Evolutionary conservation across 2,113 vertebrate genomes (phyloP).

Genomic region (Podocnemis expansa): DNA sequence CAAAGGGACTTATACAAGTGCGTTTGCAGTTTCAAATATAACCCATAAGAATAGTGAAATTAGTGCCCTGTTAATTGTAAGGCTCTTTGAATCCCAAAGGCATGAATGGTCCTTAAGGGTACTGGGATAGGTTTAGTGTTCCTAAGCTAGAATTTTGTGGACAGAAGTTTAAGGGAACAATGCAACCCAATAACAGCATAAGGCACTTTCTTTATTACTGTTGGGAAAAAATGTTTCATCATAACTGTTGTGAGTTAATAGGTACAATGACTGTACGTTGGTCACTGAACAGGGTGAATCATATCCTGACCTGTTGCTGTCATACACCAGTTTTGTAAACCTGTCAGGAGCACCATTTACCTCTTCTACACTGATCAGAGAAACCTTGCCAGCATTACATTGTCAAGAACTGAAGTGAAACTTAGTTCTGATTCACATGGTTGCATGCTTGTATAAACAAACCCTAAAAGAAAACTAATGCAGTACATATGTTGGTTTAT

Average conservation of each 20-base stretch:
- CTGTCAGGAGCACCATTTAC: background rate
- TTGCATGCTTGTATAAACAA: background rate
- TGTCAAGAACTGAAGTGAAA: background rate
- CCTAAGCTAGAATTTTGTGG: fast-evolving
- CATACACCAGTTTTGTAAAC: background rate
- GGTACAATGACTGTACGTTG: background rate
- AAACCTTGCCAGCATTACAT: background rate
- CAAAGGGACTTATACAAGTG: background rate
- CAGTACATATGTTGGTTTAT: background rate
- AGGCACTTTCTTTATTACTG: background rate
- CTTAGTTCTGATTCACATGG: background rate
- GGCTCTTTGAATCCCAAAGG: background rate
- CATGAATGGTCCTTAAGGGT: background rate
- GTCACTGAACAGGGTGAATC: background rate
- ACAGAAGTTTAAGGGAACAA: background rate
- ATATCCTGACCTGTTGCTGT: background rate
- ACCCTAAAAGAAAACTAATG: background rate
- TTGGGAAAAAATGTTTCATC: background rate
- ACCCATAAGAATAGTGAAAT: fast-evolving
- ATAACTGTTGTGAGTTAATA: background rate
- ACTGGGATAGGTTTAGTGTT: background rate
- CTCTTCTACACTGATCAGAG: background rate
- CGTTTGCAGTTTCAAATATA: background rate
- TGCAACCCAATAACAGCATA: background rate
- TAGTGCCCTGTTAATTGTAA: background rate